Evolutionary conservation across 2,113 vertebrate species (phyloP).

Genomic region (Rafetus swinhoei): DNA sequence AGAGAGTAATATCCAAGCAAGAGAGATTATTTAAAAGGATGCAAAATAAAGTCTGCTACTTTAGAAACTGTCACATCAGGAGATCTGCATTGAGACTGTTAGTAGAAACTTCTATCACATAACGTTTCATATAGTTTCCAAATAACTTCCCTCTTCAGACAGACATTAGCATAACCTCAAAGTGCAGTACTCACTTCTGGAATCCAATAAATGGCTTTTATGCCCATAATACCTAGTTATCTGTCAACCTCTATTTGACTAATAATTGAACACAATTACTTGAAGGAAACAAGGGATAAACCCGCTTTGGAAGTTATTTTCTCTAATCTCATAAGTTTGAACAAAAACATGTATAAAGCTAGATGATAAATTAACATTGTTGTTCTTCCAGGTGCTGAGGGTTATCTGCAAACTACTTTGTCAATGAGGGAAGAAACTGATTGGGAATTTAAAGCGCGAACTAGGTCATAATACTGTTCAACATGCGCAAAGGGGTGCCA

Average conservation of each 20-base stretch:
- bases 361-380: conserved; percentile 5
- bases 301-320: conserved; percentile 24
- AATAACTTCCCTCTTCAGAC: conserved; percentile 52
- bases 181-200: conserved; percentile 43
- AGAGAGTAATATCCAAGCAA: background rate
- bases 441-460: conserved; percentile 52
- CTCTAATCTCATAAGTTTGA: background rate
- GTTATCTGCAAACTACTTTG: conserved; percentile 38
- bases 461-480: conserved; percentile 57
- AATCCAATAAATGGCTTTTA: conserved; percentile 34
- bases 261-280: conserved; percentile 27
- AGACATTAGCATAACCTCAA: conserved; percentile 11
- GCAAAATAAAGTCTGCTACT: conserved; percentile 11
- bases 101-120: conserved; percentile 23
- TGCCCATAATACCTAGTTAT: conserved; percentile 36
- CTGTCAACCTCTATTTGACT: conserved; percentile 51
- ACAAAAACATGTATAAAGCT: background rate
- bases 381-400: conserved; percentile 73
- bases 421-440: conserved; percentile 76
- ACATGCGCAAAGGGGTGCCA: conserved; percentile 82
- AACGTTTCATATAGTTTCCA: conserved; percentile 61
- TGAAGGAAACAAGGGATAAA: background rate
- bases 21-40: conserved; percentile 53
- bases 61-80: conserved; percentile 40
- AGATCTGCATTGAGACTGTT: background rate